Evolutionary conservation across 2,113 vertebrate species (phyloP).

Genomic region (Lophochroa leadbeateri): DNA sequence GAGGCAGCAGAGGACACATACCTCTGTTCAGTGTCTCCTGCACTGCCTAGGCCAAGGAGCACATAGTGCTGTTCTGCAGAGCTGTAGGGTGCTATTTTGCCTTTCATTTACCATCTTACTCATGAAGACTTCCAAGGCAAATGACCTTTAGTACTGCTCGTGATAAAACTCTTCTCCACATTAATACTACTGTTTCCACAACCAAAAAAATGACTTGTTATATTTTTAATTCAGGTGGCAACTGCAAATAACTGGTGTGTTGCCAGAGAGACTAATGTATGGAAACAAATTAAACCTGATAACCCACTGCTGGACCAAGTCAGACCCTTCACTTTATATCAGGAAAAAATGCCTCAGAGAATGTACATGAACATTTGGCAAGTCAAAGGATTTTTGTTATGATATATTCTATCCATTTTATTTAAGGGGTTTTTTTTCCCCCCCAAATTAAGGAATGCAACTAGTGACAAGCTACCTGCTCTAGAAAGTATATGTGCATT

Average conservation of each 20-base stretch:
- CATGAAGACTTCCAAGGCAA: background rate
- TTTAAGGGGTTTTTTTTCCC: no score
- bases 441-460: background rate
- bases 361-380: background rate
- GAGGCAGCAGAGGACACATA: background rate
- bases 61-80: background rate
- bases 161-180: background rate
- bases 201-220: rapidly evolving
- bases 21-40: background rate
- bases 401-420: background rate
- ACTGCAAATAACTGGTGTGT: background rate
- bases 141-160: background rate
- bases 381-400: background rate
- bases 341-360: background rate
- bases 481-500: background rate
- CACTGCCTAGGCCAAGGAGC: background rate
- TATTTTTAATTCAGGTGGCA: background rate
- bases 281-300: background rate
- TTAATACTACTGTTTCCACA: no score
- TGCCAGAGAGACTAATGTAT: background rate
- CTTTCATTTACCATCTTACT: background rate
- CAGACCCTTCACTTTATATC: background rate
- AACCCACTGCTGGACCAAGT: background rate
- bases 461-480: background rate
- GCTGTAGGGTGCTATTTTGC: background rate